phyloP scores from a whole-genome alignment of 2,797 vertebrate species.

The Sitta carolinensis region DNA sequence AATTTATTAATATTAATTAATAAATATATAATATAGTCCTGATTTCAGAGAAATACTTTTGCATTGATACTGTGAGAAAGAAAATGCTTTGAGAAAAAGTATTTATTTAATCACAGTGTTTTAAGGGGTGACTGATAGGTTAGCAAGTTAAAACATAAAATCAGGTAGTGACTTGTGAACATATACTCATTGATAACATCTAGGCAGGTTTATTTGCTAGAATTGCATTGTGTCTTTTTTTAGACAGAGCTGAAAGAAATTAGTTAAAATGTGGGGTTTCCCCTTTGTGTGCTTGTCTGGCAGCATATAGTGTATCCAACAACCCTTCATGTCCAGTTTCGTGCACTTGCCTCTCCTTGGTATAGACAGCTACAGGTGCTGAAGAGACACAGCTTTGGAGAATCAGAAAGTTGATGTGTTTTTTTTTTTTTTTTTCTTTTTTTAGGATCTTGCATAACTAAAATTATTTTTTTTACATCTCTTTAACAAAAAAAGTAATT shows the following conservation, averaged over 20 bases:
- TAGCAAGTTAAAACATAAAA: background rate
- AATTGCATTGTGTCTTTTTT: background rate
- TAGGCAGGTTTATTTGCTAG: background rate
- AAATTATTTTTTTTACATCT: background rate
- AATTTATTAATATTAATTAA: background rate
- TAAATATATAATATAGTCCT: background rate
- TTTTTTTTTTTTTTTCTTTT: background rate
- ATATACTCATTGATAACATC: background rate
- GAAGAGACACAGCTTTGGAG: background rate
- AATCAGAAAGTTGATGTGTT: background rate
- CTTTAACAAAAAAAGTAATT: background rate
- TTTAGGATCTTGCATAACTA: background rate
- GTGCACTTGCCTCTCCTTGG: background rate
- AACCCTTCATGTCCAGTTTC: accelerated
- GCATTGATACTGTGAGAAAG: background rate
- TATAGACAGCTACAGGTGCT: background rate
- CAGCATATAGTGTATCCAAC: background rate
- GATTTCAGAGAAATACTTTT: background rate
- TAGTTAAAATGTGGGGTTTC: background rate
- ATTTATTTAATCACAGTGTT: background rate
- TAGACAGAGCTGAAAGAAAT: background rate
- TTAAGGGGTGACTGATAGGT: background rate
- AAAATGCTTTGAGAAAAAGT: background rate
- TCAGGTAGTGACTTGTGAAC: background rate
- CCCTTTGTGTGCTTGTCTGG: background rate